phyloP scores from a whole-genome alignment of 1,140 invertebrate species.

The Glossosoma conforme region DNA sequence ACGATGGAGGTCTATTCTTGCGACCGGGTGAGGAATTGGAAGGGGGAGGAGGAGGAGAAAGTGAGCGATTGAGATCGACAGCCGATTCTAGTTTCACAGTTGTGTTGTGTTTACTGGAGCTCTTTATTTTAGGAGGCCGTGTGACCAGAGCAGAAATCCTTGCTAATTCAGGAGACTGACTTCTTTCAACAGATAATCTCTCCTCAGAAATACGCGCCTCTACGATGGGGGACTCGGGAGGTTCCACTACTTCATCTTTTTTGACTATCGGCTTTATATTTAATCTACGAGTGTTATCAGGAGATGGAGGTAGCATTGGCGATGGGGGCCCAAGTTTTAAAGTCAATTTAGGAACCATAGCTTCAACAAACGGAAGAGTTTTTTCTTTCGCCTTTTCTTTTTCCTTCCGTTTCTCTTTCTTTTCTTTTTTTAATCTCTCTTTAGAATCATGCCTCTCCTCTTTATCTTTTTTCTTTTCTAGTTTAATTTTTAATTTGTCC shows the following conservation, averaged over 20 bases:
- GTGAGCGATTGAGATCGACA: not conserved
- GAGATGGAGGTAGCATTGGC: conserved; percentile 58
- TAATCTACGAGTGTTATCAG: conserved; percentile 61
- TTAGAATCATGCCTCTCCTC: conserved; percentile 53
- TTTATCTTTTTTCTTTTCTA: conserved; percentile 54
- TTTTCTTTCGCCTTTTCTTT: conserved; percentile 59
- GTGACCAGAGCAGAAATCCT: conserved; percentile 76
- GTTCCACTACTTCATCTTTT: conserved; percentile 52
- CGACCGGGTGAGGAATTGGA: conserved; percentile 28
- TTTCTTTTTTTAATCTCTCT: conserved; percentile 54
- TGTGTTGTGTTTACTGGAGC: conserved; percentile 41
- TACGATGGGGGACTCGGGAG: conserved; percentile 22
- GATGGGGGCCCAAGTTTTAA: conserved; percentile 68
- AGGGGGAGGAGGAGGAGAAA: conserved; percentile 35
- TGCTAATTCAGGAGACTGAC: conserved; percentile 72
- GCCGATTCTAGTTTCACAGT: conserved; percentile 33
- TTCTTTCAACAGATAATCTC: conserved; percentile 46
- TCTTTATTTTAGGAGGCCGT: conserved; percentile 64
- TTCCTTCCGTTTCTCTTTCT: conserved; percentile 51
- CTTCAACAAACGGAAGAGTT: conserved; percentile 37
- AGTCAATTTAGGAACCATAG: conserved; percentile 70
- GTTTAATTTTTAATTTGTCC: conserved; percentile 56
- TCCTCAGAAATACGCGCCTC: conserved; percentile 31
- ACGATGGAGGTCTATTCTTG: conserved; percentile 45
- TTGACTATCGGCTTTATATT: conserved; percentile 70